Evolutionary conservation across 2,797 vertebrate genomes (phyloP).

Genomic region (Ataeniobius toweri): DNA sequence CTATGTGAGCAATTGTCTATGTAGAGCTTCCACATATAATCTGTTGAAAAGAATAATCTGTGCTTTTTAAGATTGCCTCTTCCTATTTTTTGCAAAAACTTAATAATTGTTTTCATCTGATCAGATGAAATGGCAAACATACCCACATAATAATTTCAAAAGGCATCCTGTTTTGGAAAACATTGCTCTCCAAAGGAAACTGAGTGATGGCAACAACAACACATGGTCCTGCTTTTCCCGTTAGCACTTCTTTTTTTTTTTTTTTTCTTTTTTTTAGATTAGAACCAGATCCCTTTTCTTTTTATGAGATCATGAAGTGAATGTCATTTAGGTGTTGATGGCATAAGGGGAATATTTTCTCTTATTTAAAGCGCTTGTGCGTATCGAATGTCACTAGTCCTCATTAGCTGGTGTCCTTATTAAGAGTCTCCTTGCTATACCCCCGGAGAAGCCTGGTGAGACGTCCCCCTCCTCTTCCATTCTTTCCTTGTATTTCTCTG

Average conservation of each 20-base stretch:
- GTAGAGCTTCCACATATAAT: conserved; percentile 16
- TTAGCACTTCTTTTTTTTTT: conserved; percentile 27
- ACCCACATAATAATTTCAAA: conserved; percentile 71
- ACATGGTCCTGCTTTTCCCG: conserved; percentile 53
- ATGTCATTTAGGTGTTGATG: conserved; percentile 31
- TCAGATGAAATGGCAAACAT: conserved; percentile 78
- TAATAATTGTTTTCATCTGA: conserved; percentile 64
- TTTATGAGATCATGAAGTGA: conserved; percentile 31
- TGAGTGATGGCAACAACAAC: conserved; percentile 63
- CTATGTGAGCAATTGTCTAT: conserved; percentile 22
- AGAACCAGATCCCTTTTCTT: conserved; percentile 51
- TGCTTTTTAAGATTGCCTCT: background rate
- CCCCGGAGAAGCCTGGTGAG: conserved; percentile 47
- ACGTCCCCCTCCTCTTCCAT: conserved; percentile 33
- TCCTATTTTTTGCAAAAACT: conserved; percentile 46
- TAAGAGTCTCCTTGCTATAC: conserved; percentile 69
- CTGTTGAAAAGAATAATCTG: background rate
- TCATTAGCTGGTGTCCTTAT: conserved; percentile 73
- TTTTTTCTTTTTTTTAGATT: conserved; percentile 25
- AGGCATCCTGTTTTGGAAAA: conserved; percentile 80
- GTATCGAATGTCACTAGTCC: conserved; percentile 54
- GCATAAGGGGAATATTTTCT: conserved; percentile 25
- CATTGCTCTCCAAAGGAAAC: conserved; percentile 57
- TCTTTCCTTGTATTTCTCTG: conserved; percentile 57
- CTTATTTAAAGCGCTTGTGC: conserved; percentile 30